A percentile compares a stretch with the other conserved stretches of the same genome.
Evolutionary conservation across 2,113 vertebrate genomes (phyloP).

Genomic region (Blennius ocellaris): DNA sequence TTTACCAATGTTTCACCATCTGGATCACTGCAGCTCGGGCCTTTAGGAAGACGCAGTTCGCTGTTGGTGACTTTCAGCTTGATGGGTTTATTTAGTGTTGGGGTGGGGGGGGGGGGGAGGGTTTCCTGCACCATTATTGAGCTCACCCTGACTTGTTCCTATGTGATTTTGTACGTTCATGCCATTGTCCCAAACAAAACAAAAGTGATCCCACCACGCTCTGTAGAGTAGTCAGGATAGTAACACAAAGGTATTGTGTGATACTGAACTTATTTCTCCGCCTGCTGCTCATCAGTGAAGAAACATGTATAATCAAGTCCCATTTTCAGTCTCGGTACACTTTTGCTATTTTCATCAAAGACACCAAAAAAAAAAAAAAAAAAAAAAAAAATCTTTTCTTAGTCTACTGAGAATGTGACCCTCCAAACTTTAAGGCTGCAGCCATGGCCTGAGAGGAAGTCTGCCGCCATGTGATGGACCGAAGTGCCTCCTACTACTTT

Average conservation of each 20-base stretch:
- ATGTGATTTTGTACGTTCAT: too few species aligned
- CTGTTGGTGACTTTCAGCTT: background rate
- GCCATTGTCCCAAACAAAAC: too few species aligned
- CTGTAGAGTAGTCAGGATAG: too few species aligned
- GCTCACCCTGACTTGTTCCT: too few species aligned
- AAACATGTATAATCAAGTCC: background rate
- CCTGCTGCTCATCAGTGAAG: background rate
- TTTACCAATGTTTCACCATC: conserved; percentile 13
- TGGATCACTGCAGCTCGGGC: conserved; percentile 5
- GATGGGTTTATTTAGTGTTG: background rate
- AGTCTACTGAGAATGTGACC: conserved; percentile 8
- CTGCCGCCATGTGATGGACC: conserved; percentile 72
- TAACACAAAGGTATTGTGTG: too few species aligned
- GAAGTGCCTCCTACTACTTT: conserved; percentile 85
- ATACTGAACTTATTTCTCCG: background rate
- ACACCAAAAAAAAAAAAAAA: conserved; percentile 1
- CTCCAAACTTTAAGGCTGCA: conserved; percentile 30
- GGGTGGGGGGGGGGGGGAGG: too few species aligned
- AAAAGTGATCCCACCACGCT: too few species aligned
- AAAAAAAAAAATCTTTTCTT: conserved; percentile 1
- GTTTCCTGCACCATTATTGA: too few species aligned
- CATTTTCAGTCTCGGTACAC: background rate
- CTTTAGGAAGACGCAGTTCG: conserved; percentile 8
- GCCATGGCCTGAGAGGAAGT: conserved; percentile 36
- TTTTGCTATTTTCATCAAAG: conserved; percentile 12